Base-by-base conservation (phyloP, 1,140 invertebrate species). In the Globodera ellingtonae region DNA sequence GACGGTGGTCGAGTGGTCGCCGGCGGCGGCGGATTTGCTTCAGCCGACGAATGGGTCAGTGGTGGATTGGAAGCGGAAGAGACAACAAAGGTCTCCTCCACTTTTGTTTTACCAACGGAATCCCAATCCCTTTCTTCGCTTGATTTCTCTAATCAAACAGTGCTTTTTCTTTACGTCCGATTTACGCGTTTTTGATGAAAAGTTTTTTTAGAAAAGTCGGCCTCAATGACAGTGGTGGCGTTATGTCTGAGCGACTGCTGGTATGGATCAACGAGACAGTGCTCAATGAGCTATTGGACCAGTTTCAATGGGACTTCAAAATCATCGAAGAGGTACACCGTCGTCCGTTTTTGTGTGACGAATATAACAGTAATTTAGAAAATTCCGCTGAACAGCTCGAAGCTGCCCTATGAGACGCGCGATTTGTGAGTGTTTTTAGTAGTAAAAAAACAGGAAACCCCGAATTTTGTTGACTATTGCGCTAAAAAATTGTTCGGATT, bases 311-410 rank as follows among this genome's bases (percentile, higher is more conserved):
- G 83, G 74, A 85, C 18, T 84, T 83, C 47, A 74, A 86, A 47
- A 88, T 86, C 85, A 79, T 87, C 52, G 86, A 89, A 52, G 86
- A 88, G 44, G 83, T 79, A 35, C 70, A 78, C 52, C 86, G 81
- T 47, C 82, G 75, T 44, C 78, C 76, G 75, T 84, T 82, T 6
- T 35, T 35, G 35, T 35, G 35, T 35, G 35, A 35, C 35, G 35
- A 67, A 46, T 67, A 35, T 47, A 65, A 79, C 44, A 80, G 78
- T 83, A 78, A 52, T 85, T 71, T 86, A 88, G 72, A 72, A 85
- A 35, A 89, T 89, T 80, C 88, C 87, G 18, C 84, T 89, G 15
- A 74, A 82, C 35, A 84, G 82, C 46, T 79, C 79, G 18, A 82
- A 85, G 62, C 73, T 89, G 59, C 87, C 87, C 18, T 76, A 80